A percentile compares a stretch with the other conserved stretches of the same genome.
Conservation (phyloP, 1,140 invertebrate species). For the Berghia stephanieae region DNA sequence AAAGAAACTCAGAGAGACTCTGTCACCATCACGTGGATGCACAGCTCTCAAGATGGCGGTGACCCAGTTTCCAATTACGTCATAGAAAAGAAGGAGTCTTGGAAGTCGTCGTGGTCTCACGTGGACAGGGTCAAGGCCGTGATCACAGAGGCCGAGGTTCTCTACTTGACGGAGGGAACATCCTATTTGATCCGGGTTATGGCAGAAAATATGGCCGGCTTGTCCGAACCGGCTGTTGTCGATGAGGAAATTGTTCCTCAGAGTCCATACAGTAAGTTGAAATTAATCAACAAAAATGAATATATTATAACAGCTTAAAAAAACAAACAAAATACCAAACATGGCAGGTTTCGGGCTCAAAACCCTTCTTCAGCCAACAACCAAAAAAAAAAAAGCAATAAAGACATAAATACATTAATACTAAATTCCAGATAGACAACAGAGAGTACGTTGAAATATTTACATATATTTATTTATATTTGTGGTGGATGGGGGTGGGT, state of each 20-base stretch:
- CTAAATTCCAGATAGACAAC: too few species aligned
- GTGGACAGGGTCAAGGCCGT: conserved; percentile 44
- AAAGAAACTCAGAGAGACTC: conserved; percentile 93
- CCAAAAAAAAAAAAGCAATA: too few species aligned
- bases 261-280: conserved; percentile 86
- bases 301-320: background rate
- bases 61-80: conserved; percentile 94
- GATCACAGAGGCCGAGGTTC: conserved; percentile 32
- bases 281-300: background rate
- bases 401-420: too few species aligned
- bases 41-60: conserved; percentile 90
- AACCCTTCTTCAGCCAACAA: background rate
- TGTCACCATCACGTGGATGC: conserved; percentile 93
- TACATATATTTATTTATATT: too few species aligned
- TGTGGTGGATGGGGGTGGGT: too few species aligned
- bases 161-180: conserved; percentile 75
- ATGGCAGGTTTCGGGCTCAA: background rate
- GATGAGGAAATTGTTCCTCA: conserved; percentile 85
- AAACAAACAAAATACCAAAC: too few species aligned
- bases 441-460: too few species aligned
- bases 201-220: conserved; percentile 61
- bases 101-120: conserved; percentile 53
- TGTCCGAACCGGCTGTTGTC: conserved; percentile 69
- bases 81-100: conserved; percentile 81
- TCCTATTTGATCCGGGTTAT: conserved; percentile 70